Conservation (phyloP, 2,888 invertebrate genomes). For the Cerceris ruficornis region DNA sequence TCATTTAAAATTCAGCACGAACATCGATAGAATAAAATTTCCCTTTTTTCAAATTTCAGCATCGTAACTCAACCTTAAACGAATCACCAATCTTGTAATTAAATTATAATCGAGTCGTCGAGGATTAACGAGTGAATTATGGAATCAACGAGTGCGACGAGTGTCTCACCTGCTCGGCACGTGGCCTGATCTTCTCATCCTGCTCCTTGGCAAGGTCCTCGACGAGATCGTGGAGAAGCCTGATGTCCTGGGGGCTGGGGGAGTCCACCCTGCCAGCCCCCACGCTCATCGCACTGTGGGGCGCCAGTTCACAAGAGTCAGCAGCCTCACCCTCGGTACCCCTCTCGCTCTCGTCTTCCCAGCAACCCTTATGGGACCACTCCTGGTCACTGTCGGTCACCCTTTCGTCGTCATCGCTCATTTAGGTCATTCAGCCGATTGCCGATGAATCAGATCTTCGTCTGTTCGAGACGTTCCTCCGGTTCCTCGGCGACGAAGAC, state of each 20-base stretch:
- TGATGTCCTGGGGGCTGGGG: constrained; percentile 80
- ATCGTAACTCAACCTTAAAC: neutral
- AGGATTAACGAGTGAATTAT: neutral
- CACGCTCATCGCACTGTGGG: constrained; percentile 77
- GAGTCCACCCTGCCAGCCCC: constrained; percentile 78
- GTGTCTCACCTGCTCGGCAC: constrained; percentile 76
- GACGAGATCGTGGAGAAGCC: constrained; percentile 79
- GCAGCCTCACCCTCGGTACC: constrained; percentile 55
- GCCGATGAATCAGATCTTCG: constrained; percentile 26
- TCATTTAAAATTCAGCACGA: too few relatives aligned
- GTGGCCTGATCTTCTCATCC: constrained; percentile 72
- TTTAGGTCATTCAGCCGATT: constrained; percentile 73
- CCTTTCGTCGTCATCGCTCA: constrained; percentile 79
- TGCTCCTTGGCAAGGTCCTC: constrained; percentile 79
- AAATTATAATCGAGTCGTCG: neutral
- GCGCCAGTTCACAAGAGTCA: constrained; percentile 78
- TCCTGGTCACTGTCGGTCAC: constrained; percentile 74
- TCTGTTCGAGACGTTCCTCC: neutral
- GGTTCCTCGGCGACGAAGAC: too few relatives aligned
- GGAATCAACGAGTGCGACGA: neutral
- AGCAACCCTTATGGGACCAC: constrained; percentile 65
- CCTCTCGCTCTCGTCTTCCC: constrained; percentile 63
- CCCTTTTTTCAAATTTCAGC: too few relatives aligned
- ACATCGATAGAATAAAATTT: too few relatives aligned
- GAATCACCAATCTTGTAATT: neutral